A percentile compares a stretch with the other conserved stretches of the same genome.
Conservation (phyloP, 2,113 vertebrate genomes). For the Corythornis vintsioides region DNA sequence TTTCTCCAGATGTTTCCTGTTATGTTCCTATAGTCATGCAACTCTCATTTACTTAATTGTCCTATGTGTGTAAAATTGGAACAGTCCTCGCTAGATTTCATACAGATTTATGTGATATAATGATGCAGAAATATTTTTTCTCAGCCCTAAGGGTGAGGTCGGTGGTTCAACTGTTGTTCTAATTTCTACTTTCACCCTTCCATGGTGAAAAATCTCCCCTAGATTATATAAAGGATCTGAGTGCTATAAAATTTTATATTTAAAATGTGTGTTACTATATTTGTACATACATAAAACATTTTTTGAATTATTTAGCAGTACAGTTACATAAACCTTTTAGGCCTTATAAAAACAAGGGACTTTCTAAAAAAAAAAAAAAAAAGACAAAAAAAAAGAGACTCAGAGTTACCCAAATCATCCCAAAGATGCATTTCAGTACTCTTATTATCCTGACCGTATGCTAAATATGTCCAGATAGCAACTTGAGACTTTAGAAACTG, state of each 20-base stretch:
- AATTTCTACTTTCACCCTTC: constrained; percentile 4
- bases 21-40: constrained; percentile 6
- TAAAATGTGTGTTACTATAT: neutral
- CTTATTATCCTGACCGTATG: neutral
- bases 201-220: neutral
- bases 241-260: neutral
- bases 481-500: neutral
- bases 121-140: constrained; percentile 8
- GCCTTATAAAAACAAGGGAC: neutral
- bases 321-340: neutral
- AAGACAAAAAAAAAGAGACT: neutral
- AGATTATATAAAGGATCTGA: neutral
- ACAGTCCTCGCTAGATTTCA: neutral
- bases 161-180: neutral
- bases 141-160: neutral
- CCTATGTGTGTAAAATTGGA: neutral
- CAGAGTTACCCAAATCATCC: neutral
- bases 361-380: neutral
- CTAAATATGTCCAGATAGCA: neutral
- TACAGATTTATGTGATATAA: neutral
- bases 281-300: neutral
- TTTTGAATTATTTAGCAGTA: neutral
- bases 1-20: neutral
- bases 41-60: constrained; percentile 23
- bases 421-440: neutral